A percentile compares a stretch with the other conserved stretches of the same genome.
Conservation (phyloP, 1,140 invertebrate genomes). For the Scaptomyza graminum region DNA sequence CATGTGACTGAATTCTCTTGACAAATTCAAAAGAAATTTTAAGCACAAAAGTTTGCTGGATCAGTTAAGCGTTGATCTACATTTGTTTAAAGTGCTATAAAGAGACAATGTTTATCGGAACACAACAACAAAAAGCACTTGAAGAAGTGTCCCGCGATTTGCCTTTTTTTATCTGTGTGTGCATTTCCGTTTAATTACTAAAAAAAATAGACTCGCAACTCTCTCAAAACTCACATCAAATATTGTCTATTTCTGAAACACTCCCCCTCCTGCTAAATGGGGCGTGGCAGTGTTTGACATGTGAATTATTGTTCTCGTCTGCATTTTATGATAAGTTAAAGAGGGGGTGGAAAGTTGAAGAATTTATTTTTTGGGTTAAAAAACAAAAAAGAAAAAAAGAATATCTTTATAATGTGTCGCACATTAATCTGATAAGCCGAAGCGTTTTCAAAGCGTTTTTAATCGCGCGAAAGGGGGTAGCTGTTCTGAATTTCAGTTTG, state of each 20-base stretch:
- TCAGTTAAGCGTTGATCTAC: slow-evolving; percentile 17
- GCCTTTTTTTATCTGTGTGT: slow-evolving; percentile 40
- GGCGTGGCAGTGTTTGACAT: slow-evolving; percentile 57
- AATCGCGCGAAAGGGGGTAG: slow-evolving; percentile 17
- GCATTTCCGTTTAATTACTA: slow-evolving; percentile 77
- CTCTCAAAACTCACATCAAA: slow-evolving; percentile 56
- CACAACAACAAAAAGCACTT: not conserved
- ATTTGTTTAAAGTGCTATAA: slow-evolving; percentile 7
- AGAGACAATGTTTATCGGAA: slow-evolving; percentile 23
- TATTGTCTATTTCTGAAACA: slow-evolving; percentile 59
- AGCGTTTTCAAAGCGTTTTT: slow-evolving; percentile 33
- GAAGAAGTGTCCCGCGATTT: not conserved
- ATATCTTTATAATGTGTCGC: too few species aligned
- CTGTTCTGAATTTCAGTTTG: not conserved
- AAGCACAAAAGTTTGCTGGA: slow-evolving; percentile 15
- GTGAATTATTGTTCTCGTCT: slow-evolving; percentile 3
- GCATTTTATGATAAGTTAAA: not conserved
- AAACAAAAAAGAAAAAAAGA: not conserved
- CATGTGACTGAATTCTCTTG: slow-evolving; percentile 12
- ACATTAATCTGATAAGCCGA: slow-evolving; percentile 28
- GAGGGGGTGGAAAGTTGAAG: not conserved
- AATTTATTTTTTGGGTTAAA: not conserved
- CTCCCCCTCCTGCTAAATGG: not conserved
- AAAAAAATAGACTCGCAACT: slow-evolving; percentile 52
- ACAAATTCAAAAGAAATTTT: too few species aligned